Conservation (phyloP, 2,113 vertebrate species). For the Dromas ardeola region DNA sequence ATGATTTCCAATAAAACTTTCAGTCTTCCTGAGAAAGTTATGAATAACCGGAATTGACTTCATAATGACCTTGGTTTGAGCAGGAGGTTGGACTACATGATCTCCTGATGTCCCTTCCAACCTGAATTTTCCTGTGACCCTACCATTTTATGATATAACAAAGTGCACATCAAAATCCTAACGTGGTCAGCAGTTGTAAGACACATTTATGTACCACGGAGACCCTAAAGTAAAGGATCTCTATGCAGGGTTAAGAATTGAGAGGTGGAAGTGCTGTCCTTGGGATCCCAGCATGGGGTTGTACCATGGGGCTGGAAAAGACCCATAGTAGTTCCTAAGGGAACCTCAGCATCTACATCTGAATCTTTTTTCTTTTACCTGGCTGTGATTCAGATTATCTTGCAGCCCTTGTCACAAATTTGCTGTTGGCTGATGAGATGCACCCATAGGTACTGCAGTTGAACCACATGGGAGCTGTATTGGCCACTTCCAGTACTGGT, state of each 20-base stretch:
- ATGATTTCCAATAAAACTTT: neutral
- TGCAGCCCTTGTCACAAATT: neutral
- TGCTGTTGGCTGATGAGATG: neutral
- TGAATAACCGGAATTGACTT: neutral
- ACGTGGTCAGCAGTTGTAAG: neutral
- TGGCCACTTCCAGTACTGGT: neutral
- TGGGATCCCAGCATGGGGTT: accelerated
- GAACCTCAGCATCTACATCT: neutral
- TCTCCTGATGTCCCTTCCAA: neutral
- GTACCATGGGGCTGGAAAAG: accelerated
- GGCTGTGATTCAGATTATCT: neutral
- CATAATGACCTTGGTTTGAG: neutral
- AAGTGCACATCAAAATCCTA: neutral
- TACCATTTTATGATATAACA: accelerated
- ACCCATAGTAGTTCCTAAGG: accelerated
- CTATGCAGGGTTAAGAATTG: neutral
- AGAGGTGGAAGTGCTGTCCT: neutral
- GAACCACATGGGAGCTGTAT: accelerated
- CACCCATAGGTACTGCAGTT: accelerated
- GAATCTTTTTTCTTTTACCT: neutral
- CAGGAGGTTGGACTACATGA: neutral
- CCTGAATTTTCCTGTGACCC: accelerated
- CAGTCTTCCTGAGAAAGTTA: neutral
- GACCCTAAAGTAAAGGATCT: neutral
- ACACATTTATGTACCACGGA: accelerated